A percentile compares a stretch with the other conserved stretches of the same genome.
Conservation (phyloP, 2,888 invertebrate genomes). For the Caenorhabditis sp. region DNA sequence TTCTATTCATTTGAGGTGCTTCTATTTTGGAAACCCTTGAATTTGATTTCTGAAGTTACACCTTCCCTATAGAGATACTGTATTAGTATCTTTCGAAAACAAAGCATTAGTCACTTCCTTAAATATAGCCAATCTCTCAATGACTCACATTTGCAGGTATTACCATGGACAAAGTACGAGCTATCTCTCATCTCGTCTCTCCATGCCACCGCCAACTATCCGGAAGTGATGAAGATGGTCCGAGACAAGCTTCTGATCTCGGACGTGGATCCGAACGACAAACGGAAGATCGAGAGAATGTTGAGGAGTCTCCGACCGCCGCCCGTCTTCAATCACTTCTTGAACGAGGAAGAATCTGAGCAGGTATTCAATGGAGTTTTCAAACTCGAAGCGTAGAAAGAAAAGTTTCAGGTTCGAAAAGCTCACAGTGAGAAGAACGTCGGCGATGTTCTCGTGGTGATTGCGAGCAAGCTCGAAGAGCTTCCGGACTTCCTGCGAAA, state of each 20-base stretch:
- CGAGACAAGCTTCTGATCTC: slow-evolving; percentile 47
- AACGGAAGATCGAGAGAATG: slow-evolving; percentile 58
- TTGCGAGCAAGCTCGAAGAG: slow-evolving; percentile 10
- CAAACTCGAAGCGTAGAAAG: background rate
- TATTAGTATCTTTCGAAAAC: background rate
- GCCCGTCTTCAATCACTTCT: slow-evolving; percentile 57
- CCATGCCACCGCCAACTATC: slow-evolving; percentile 63
- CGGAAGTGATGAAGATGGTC: slow-evolving; percentile 51
- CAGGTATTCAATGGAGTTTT: slow-evolving; percentile 14
- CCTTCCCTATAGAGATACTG: background rate
- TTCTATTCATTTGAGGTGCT: background rate
- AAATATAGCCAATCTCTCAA: background rate
- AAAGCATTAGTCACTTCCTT: background rate
- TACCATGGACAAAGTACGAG: slow-evolving; percentile 59
- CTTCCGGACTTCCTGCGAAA: slow-evolving; percentile 33
- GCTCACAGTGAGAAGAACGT: slow-evolving; percentile 55
- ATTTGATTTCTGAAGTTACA: background rate
- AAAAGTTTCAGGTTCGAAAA: slow-evolving; percentile 48
- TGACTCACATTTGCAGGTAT: slow-evolving; percentile 36
- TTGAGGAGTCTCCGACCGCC: slow-evolving; percentile 61
- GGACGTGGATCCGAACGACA: slow-evolving; percentile 43
- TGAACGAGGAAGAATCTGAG: slow-evolving; percentile 41
- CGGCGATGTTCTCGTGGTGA: slow-evolving; percentile 30
- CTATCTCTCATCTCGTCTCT: slow-evolving; percentile 48
- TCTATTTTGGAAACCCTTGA: slow-evolving; percentile 4